Base-by-base conservation (phyloP, 2,888 invertebrate genomes). In the Neoscelio sp. region DNA sequence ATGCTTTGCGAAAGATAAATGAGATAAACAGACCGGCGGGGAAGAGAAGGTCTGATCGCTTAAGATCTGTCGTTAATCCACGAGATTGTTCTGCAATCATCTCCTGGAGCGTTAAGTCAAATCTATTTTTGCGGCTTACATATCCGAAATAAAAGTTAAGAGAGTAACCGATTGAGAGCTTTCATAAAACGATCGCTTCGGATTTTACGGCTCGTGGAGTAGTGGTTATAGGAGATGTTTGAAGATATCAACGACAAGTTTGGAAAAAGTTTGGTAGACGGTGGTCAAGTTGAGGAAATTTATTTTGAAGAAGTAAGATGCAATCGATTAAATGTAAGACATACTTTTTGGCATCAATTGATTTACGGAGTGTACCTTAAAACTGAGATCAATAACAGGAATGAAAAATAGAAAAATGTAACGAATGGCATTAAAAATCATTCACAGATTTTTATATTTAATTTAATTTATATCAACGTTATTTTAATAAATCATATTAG, bases 21-120 rank as follows among this genome's bases (percentile, higher is more conserved):
- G 78, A 70, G 78, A 58, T 78, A 68, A 78, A 78, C 68, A 73
- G 38, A 60, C 33, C 54, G 42, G 30, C 18, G 68, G 64, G 35
- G 50, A 64, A 65, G 78, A 56, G 56, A 73, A 56, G 73, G 56
- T 78, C 26, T 52, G 56, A 68, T 68, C 68, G 56, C 54, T 78
- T 60, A 64, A 65, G 67, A 54, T 64, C 42, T 65, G 68, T 64
- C 71, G 65, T 71, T 78, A 71, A 78, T 67, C 46, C 60, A 40
- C 12, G 46, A n/a, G n/a, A n/a, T 44, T 35, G 48, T 17, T 13
- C 33, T 23, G 35, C 46, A 48, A 65, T 74, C 26, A 58, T 74
- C 62, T 65, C 42, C 56, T 35, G 23, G 28, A 44, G 18, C 50
- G 50, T 74, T 67, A 67, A 67, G 58, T 60, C 50, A 52, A 58